Evolutionary conservation across 2,888 invertebrate genomes (phyloP), one percentile per base, ranked within the genome.

Genomic region (Thumatha senex): DNA sequence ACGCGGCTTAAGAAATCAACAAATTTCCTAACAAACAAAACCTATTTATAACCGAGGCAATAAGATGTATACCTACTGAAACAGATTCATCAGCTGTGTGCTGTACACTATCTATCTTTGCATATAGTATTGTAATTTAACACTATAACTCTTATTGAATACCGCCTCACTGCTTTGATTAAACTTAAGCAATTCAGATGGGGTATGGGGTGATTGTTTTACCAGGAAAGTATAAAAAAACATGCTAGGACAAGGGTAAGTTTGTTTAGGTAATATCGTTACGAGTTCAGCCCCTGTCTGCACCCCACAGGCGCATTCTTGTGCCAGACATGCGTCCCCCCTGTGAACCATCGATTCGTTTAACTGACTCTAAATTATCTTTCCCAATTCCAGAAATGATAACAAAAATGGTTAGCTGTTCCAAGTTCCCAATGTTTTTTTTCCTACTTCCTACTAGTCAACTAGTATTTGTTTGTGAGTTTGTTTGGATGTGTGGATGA

Each of bases 341-440:
- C 80, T 75, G 69, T 73, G 65, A 68, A 65, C 65, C 70, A 84
- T 81, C 84, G 84, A 86, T 83, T 44, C 76, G 74, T 64, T 76
- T 78, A 78, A 82, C 80, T 74, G 74, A 80, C 76, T 75, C 73
- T 63, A 74, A 83, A 81, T 78, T 67, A 78, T 77, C 75, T 78
- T 77, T 74, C 58, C 74, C 70, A 77, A 66, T 79, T 75, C 72
- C 71, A 64, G 53, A 43, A 67, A 61, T 62, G 46, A 41, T 44
- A 35, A 43, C 30, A 48, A 55, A 63, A 63, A 50, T 40, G 39
- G 14, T 48, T 39, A 29, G 11, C 42, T 41, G 15, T n/a, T n/a
- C n/a, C n/a, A n/a, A n/a, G n/a, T n/a, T n/a, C n/a, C n/a, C n/a
- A n/a, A n/a, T n/a, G n/a, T n/a, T n/a, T n/a, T n/a, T n/a, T n/a